These are phyloP conservation scores for Xestia xanthographa DNA, from an alignment of 2,888 invertebrate genomes.

Conservation along the genomic window DNA sequence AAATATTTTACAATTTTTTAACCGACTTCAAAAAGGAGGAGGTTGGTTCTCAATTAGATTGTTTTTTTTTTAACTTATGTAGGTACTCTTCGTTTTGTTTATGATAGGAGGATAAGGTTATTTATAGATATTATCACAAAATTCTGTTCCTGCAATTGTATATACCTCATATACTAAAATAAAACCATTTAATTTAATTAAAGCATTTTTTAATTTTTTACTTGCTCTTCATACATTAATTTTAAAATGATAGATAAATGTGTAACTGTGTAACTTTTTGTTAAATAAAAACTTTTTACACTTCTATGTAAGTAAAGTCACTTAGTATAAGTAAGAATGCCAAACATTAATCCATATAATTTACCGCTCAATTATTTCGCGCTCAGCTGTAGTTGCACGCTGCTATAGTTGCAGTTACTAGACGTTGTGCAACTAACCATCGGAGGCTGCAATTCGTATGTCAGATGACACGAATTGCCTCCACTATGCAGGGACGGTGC, in stretches of 20 bases:
- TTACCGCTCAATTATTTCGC: constrained; percentile 21
- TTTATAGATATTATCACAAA: too few relatives aligned
- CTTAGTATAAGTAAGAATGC: not conserved
- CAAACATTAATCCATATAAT: constrained; percentile 2
- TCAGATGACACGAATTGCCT: constrained; percentile 50
- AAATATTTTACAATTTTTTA: too few relatives aligned
- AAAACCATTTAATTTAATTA: not conserved
- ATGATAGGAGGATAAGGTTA: too few relatives aligned
- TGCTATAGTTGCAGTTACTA: constrained; percentile 41
- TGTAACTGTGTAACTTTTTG: not conserved
- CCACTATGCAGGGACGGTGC: not conserved
- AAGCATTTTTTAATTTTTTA: not conserved
- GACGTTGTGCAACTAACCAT: constrained; percentile 52
- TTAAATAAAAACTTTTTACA: not conserved
- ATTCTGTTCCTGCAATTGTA: too few relatives aligned
- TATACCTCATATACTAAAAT: not conserved
- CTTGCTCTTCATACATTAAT: too few relatives aligned
- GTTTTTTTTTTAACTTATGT: too few relatives aligned
- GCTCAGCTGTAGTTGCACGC: constrained; percentile 33
- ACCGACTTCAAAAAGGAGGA: too few relatives aligned
- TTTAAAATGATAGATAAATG: not conserved
- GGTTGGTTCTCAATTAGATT: too few relatives aligned
- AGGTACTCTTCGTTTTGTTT: too few relatives aligned
- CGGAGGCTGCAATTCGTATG: constrained; percentile 53
- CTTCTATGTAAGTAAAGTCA: not conserved